Conservation (phyloP, 2,888 invertebrate genomes). For the Hirtodrosophila duncani region DNA sequence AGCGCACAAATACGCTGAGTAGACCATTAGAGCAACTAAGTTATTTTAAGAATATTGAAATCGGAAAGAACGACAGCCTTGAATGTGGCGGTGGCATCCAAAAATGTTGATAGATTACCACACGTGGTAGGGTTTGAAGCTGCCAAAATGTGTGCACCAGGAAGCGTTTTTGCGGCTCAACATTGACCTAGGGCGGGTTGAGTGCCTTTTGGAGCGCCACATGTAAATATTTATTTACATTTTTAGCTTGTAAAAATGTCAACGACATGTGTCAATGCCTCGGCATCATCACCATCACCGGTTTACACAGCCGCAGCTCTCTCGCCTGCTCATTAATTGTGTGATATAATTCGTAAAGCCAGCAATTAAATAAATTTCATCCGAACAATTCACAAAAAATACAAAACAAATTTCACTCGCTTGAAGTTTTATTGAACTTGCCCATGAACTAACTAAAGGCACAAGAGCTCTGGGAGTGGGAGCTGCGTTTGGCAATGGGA, state of each 20-base stretch:
- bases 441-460: too few relatives aligned
- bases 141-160: slow-evolving; percentile 35
- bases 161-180: slow-evolving; percentile 51
- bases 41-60: slow-evolving; percentile 31
- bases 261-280: slow-evolving; percentile 21
- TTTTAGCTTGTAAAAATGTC: slow-evolving; percentile 14
- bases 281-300: not conserved
- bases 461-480: too few relatives aligned
- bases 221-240: slow-evolving; percentile 42
- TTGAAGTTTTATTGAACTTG: slow-evolving; percentile 63
- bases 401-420: slow-evolving; percentile 2
- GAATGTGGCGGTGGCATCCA: slow-evolving; percentile 21
- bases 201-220: slow-evolving; percentile 26
- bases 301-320: slow-evolving; percentile 14
- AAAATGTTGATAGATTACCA: slow-evolving; percentile 30
- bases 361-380: slow-evolving; percentile 43
- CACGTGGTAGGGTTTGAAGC: slow-evolving; percentile 36
- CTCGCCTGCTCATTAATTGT: slow-evolving; percentile 17
- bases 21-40: slow-evolving; percentile 34
- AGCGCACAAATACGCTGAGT: slow-evolving; percentile 38
- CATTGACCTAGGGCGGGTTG: slow-evolving; percentile 65
- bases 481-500: too few relatives aligned
- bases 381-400: slow-evolving; percentile 3
- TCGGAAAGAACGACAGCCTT: slow-evolving; percentile 39
- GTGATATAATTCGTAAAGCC: slow-evolving; percentile 43